phyloP scores from a whole-genome alignment of 2,113 vertebrate genomes.

The Sinocyclocheilus grahami region DNA sequence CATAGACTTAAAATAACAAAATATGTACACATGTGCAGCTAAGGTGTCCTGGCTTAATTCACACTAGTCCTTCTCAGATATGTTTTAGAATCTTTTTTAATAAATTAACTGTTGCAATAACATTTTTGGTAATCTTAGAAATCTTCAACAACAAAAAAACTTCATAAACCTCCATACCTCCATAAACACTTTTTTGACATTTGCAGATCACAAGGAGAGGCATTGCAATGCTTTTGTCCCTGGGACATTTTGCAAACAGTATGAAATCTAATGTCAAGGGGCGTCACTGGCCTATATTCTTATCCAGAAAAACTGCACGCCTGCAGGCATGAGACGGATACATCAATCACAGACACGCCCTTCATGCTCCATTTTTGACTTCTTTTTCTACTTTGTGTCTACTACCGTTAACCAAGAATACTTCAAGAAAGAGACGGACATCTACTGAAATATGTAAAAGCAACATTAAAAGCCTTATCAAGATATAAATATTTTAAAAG shows the following conservation, averaged over 20 bases:
- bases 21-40: neutral
- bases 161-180: no score
- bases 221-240: neutral
- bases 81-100: neutral
- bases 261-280: constrained; percentile 46
- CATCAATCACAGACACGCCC: constrained; percentile 43
- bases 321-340: constrained; percentile 25
- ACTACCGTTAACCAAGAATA: neutral
- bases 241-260: constrained; percentile 20
- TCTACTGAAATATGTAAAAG: neutral
- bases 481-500: neutral
- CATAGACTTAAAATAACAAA: neutral
- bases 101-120: neutral
- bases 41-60: neutral
- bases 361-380: constrained; percentile 30
- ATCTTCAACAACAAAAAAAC: no score
- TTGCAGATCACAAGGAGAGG: constrained; percentile 10
- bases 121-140: neutral
- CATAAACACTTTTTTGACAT: constrained; percentile 20
- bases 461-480: neutral
- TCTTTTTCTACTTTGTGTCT: constrained; percentile 15
- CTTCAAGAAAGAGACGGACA: neutral
- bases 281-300: constrained; percentile 49
- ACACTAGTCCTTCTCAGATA: neutral
- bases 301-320: constrained; percentile 50